phyloP scores from a whole-genome alignment of 2,113 vertebrate species.

The Mus spicilegus region DNA sequence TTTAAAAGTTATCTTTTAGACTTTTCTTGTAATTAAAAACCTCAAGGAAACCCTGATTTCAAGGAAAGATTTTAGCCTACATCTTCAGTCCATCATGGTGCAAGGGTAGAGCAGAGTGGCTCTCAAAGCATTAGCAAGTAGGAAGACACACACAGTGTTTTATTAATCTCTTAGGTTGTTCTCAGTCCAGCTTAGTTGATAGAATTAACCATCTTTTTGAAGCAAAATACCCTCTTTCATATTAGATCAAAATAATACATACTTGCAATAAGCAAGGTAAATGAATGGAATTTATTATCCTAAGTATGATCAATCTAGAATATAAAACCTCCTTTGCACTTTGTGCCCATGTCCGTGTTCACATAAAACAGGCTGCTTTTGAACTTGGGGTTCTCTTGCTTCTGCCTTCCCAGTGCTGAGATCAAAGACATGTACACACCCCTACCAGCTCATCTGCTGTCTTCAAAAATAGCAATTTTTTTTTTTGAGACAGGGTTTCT shows the following conservation, averaged over 20 bases:
- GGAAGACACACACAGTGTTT: background rate
- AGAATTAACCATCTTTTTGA: background rate
- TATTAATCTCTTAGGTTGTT: background rate
- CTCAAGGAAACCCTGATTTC: background rate
- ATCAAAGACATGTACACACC: too few relatives aligned
- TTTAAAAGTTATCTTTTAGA: background rate
- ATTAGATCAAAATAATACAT: conserved; percentile 3
- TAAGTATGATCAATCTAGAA: background rate
- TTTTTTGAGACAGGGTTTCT: background rate
- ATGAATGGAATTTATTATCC: background rate
- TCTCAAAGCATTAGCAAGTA: too few relatives aligned
- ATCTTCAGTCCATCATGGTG: background rate
- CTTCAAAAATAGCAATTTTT: background rate
- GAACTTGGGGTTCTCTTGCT: background rate
- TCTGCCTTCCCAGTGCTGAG: background rate
- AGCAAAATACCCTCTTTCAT: background rate
- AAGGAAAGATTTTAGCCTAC: background rate
- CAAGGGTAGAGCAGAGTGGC: background rate
- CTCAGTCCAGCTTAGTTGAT: background rate
- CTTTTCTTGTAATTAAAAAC: background rate
- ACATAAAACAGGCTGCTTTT: background rate
- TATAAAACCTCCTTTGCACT: background rate
- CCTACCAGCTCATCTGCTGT: background rate
- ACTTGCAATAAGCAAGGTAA: background rate
- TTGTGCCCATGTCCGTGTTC: background rate